These are phyloP conservation scores for Strigops habroptila DNA, from an alignment of 2,113 vertebrate species.

Conservation along the genomic window DNA sequence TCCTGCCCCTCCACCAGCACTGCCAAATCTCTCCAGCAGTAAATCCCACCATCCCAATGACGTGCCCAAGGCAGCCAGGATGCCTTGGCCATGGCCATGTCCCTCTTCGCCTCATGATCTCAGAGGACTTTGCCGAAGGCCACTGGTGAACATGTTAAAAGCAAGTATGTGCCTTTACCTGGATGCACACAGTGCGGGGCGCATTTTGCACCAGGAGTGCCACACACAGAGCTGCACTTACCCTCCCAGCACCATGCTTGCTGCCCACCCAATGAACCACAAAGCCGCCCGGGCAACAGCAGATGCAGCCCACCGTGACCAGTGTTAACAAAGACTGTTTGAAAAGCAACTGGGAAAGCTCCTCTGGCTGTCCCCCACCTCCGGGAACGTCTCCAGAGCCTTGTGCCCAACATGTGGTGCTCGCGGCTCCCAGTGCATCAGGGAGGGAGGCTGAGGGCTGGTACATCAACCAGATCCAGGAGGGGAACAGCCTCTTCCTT, in stretches of 20 bases:
- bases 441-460: fast-evolving
- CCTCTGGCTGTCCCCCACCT: not conserved
- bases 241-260: fast-evolving
- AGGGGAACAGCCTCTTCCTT: not conserved
- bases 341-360: not conserved
- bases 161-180: not conserved
- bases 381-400: not conserved
- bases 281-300: not conserved
- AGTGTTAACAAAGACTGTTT: not conserved
- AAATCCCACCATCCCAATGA: not conserved
- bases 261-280: not conserved
- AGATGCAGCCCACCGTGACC: not conserved
- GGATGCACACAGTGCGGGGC: fast-evolving
- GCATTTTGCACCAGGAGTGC: not conserved
- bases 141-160: not conserved
- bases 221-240: not conserved
- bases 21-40: not conserved
- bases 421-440: fast-evolving
- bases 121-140: not conserved
- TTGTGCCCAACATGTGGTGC: not conserved
- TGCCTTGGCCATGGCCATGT: not conserved
- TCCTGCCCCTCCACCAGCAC: not conserved
- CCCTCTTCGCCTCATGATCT: not conserved
- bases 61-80: not conserved
- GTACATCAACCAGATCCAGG: fast-evolving